phyloP scores from a whole-genome alignment of 2,888 invertebrate species.

The Catocala sponsa region DNA sequence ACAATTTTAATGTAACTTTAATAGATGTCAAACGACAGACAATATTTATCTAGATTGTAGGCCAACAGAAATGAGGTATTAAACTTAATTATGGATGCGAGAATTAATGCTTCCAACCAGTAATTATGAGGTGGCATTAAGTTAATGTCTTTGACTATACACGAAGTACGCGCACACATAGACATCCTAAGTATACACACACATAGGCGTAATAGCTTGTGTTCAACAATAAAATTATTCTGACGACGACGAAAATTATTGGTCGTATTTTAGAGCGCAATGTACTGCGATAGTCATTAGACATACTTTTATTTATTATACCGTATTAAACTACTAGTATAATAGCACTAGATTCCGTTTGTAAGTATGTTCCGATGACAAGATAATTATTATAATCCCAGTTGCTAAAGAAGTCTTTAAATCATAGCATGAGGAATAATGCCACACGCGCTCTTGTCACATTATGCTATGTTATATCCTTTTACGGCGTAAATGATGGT shows the following conservation, averaged over 20 bases:
- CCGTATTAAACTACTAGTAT: too few species aligned
- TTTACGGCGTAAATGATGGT: too few species aligned
- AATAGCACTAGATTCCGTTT: too few species aligned
- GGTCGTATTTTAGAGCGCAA: slow-evolving; percentile 7
- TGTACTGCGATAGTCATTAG: neutral
- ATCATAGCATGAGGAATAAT: too few species aligned
- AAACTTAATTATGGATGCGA: slow-evolving; percentile 87
- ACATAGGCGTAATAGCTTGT: neutral
- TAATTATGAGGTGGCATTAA: slow-evolving; percentile 87
- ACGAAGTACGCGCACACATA: slow-evolving; percentile 47
- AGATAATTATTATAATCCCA: too few species aligned
- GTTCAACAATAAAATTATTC: slow-evolving; percentile 11
- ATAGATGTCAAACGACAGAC: slow-evolving; percentile 76
- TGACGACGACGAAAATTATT: slow-evolving; percentile 4
- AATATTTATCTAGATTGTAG: slow-evolving; percentile 86
- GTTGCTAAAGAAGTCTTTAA: too few species aligned
- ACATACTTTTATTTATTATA: neutral
- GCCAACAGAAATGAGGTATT: slow-evolving; percentile 84
- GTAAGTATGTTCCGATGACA: too few species aligned
- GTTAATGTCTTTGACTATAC: slow-evolving; percentile 82
- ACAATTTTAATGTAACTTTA: slow-evolving; percentile 79
- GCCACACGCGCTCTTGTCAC: too few species aligned
- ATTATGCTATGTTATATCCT: too few species aligned
- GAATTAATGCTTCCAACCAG: slow-evolving; percentile 85
- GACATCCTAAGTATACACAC: slow-evolving; percentile 17